Conservation (phyloP, 1,140 invertebrate species). For the Sycobia sp. region DNA sequence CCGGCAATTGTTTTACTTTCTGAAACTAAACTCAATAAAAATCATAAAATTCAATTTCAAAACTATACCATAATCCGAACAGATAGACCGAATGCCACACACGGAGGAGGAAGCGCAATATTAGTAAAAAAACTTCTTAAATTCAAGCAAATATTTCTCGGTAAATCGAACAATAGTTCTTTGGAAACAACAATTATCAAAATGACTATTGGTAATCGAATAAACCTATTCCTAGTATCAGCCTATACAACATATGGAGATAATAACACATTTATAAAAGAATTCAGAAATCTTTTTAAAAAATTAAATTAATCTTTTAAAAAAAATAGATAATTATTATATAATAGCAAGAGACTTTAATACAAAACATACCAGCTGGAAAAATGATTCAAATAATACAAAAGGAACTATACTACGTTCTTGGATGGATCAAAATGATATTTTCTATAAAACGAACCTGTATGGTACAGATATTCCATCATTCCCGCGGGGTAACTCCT, state of each 20-base stretch:
- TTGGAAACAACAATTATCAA: too few species aligned
- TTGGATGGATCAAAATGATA: conserved; percentile 28
- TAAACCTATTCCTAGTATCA: too few species aligned
- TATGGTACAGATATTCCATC: not conserved
- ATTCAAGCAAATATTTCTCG: too few species aligned
- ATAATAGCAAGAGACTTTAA: too few species aligned
- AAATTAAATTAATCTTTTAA: too few species aligned
- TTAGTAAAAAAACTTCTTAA: not conserved
- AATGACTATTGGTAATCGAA: too few species aligned
- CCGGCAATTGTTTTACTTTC: too few species aligned
- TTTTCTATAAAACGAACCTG: conserved; percentile 25
- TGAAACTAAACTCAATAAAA: conserved; percentile 2
- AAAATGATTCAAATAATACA: conserved; percentile 21
- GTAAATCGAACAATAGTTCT: too few species aligned
- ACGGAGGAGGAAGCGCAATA: conserved; percentile 1
- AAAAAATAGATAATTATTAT: too few species aligned
- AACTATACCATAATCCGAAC: not conserved
- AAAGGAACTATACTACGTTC: conserved; percentile 25
- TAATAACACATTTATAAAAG: too few species aligned
- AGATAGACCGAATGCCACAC: not conserved
- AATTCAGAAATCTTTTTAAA: too few species aligned
- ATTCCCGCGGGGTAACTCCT: conserved; percentile 5
- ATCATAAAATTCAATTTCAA: not conserved
- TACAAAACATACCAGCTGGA: conserved; percentile 34
- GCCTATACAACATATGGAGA: too few species aligned